Evolutionary conservation across 1,140 invertebrate genomes (phyloP), one percentile per base, ranked within the genome.

Genomic region (Drosophila trapezifrons): DNA sequence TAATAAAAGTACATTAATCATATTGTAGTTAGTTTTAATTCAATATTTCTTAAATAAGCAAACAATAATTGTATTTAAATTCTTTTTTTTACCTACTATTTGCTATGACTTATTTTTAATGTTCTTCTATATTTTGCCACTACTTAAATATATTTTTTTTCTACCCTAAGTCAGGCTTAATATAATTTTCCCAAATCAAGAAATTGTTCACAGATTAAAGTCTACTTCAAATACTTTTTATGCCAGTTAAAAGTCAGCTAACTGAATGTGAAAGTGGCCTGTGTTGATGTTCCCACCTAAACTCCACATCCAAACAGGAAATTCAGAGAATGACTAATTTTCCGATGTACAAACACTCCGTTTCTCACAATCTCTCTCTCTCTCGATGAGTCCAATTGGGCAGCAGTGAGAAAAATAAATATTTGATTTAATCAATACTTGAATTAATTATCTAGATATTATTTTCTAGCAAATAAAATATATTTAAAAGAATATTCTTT

Each of bases 291-390:
- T 40, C 35, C 51, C 59, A 62, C 29, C 57, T 27, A 13, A 37
- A 25, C 13, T 46, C n/a, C 8, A 29, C 15, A 20, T 12, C 35
- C 37, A 54, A 29, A 56, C 71, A 64, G 71, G 70, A 74, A 74
- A 55, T 32, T 32, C 22, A 25, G 49, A n/a, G 51, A 74, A 75
- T 75, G 70, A 75, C 71, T 75, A 75, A 75, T 75, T 75, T 75
- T 55, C 29, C 49, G 35, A 49, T 56, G 35, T 54, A 63, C 58
- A 74, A 63, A 37, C 57, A 55, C 38, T 15, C 10, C 2, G 43
- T 8, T 55, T 38, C 67, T 71, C 67, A 49, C 67, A 35, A 56
- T 37, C 29, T 32, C 9, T 32, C 29, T n/a, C 13, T 47, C 25
- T 25, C 27, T 12, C 71, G 27, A 74, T 49, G 40, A 73, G 38